phyloP scores from a whole-genome alignment of 2,113 vertebrate genomes.

The Sander vitreus region DNA sequence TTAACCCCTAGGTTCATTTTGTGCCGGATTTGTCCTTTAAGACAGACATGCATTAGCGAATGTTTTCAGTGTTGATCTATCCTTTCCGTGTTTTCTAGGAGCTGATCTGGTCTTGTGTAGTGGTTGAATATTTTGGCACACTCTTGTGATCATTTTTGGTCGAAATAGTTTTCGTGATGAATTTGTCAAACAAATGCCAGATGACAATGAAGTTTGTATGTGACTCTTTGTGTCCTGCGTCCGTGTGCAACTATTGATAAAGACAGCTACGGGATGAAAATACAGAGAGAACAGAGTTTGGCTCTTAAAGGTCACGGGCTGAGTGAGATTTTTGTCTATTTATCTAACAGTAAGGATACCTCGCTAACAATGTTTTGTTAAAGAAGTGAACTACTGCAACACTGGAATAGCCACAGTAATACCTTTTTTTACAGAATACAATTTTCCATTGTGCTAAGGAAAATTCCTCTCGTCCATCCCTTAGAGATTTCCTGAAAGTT shows the following conservation, averaged over 20 bases:
- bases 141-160: no score
- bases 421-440: slow-evolving; percentile 11
- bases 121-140: no score
- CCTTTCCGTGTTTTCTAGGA: no score
- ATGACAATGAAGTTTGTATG: slow-evolving; percentile 1
- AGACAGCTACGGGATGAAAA: slow-evolving; percentile 17
- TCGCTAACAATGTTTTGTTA: background rate
- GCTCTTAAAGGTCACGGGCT: slow-evolving; percentile 15
- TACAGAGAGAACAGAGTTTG: background rate
- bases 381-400: slow-evolving; percentile 5
- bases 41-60: no score
- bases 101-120: no score
- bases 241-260: slow-evolving; percentile 43
- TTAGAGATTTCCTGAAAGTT: slow-evolving; percentile 60
- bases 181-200: slow-evolving; percentile 4
- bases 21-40: no score
- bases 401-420: background rate
- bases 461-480: slow-evolving; percentile 44
- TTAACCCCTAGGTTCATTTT: no score
- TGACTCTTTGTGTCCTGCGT: background rate
- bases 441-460: slow-evolving; percentile 44
- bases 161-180: no score
- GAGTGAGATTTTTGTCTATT: slow-evolving; percentile 2
- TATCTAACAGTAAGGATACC: background rate
- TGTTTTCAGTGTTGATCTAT: no score